Evolutionary conservation across 2,113 vertebrate genomes (phyloP), one percentile per base, ranked within the genome.

Genomic region (Jacana jacana): DNA sequence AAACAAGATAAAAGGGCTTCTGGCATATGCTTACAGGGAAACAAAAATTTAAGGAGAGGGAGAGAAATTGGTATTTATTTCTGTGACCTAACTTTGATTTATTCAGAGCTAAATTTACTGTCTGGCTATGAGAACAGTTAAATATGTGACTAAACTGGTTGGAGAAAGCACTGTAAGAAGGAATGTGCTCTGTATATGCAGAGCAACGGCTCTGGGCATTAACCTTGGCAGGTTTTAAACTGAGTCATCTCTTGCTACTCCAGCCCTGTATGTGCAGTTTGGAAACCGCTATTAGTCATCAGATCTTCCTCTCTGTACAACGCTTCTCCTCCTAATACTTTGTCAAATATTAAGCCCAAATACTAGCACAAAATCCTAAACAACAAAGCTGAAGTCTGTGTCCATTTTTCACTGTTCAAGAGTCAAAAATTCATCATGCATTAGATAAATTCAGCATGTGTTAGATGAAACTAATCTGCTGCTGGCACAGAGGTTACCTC

Each of bases 111-210:
- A 81, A 73, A 64, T 63, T 70, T 46, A 25, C 28, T 83, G 11
- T 64, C 31, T 90, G 37, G 7, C 25, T 78, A 22, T 25, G 9
- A 78, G 8, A 54, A 42, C 11, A 58, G 39, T 49, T 80, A n/a
- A 88, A 77, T 61, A 19, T 6, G 6, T 2, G 5, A 27, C 31
- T 57, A 54, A 85, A 51, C 20, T 39, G 12, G 10, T 4, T 85
- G 48, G 19, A 37, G 51, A 81, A 73, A 70, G 17, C 52, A 31
- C 2, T 1, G 37, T 12, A 87, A 79, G 65, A 75, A 27, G 22
- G 13, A 18, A 61, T 10, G 0, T 11, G 31, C 8, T 33, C 24
- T 31, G 25, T 11, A 30, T 9, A 55, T 0, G 1, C 33, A 69
- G 24, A 94, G 7, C 17, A 73, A 73, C 11, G 80, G 14, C 14